Evolutionary conservation across 2,797 vertebrate species (phyloP), one percentile per base, ranked within the genome.

Genomic region (Tragopan temminckii): DNA sequence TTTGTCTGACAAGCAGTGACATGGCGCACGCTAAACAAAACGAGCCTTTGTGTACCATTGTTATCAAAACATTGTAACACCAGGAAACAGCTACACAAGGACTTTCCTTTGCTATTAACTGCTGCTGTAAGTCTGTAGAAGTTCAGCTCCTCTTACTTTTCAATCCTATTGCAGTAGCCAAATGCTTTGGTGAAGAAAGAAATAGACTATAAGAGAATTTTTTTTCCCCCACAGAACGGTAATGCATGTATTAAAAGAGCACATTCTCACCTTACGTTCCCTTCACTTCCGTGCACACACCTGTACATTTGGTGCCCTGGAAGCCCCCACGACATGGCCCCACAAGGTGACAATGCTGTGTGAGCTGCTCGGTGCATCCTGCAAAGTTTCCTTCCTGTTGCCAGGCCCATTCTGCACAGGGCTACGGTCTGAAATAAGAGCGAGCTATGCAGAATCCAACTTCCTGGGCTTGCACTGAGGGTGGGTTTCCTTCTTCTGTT

Each of bases 61-160:
- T 91, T 95, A 85, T 95, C 91, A 88, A 95, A 95, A 92, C 90
- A 94, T 89, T 95, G 50, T 61, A 95, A 91, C 82, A 89, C 74
- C 89, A 93, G 92, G 92, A 94, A 94, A 89, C 45, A 89, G 93
- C 85, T 52, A 66, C 84, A 57, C 69, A 8, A 19, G 48, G 81
- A 80, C 82, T 85, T 92, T 78, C 81, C 69, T 93, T 89, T 84
- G 76, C 77, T 84, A 79, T 83, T 83, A 88, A 79, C 79, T 77
- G 69, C 59, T 83, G 16, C 79, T 79, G 48, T 46, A 80, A 79
- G 66, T 50, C 81, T 69, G 40, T 62, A 92, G 75, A 94, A 94
- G 76, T 90, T 93, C 76, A 80, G 59, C 74, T 70, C 63, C 57
- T 91, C 93, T 86, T 79, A 53, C 79, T 91, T 95, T 81, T 42